phyloP scores from a whole-genome alignment of 2,888 invertebrate genomes.

The Sabellastarte sp. region DNA sequence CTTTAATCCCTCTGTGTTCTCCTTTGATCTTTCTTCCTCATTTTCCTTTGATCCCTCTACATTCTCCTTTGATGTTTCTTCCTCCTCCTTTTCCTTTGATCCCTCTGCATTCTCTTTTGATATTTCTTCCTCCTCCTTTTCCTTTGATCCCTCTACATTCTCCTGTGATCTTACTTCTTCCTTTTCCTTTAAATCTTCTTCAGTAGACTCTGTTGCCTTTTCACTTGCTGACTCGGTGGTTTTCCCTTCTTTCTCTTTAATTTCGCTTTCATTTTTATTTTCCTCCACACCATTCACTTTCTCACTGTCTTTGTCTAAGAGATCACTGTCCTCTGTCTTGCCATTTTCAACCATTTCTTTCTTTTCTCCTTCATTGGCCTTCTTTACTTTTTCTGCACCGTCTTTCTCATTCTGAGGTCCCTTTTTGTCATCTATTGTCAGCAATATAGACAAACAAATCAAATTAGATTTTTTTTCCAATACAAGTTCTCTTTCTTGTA shows the following conservation, averaged over 20 bases:
- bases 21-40: conserved; percentile 5
- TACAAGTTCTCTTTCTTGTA: too few species aligned
- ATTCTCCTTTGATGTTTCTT: conserved; percentile 1
- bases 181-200: conserved; percentile 5
- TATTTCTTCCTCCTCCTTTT: not conserved
- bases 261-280: not conserved
- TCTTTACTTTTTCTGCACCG: not conserved
- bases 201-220: conserved; percentile 1
- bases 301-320: not conserved
- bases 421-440: not conserved
- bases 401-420: conserved; percentile 1
- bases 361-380: not conserved
- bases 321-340: not conserved
- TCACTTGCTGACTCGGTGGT: not conserved
- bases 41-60: conserved; percentile 4
- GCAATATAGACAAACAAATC: too few species aligned
- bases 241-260: not conserved
- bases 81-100: conserved; percentile 3
- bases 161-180: conserved; percentile 3
- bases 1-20: too few species aligned
- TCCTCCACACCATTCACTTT: not conserved
- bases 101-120: conserved; percentile 3
- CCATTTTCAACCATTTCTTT: not conserved
- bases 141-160: conserved; percentile 3
- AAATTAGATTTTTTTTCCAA: too few species aligned